Conservation (phyloP, 2,113 vertebrate species). For the Holacanthus passer region DNA sequence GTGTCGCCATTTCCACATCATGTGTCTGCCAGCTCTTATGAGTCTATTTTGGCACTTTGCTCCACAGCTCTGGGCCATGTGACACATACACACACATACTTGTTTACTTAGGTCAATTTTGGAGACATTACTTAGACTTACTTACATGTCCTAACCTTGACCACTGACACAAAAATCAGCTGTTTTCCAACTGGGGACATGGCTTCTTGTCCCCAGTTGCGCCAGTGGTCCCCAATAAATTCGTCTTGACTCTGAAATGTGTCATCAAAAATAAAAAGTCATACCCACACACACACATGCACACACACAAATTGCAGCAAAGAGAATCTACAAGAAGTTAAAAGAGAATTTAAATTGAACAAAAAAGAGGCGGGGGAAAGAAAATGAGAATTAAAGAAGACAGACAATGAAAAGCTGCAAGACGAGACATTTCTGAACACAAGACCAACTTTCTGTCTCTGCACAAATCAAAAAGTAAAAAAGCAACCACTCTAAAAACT, state of each 20-base stretch:
- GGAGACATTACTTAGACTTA: too few relatives aligned
- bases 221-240: too few relatives aligned
- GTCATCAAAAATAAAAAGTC: too few relatives aligned
- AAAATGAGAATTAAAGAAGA: background rate
- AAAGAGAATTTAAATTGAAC: background rate
- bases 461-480: background rate
- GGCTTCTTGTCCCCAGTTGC: too few relatives aligned
- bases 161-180: too few relatives aligned
- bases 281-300: slow-evolving; percentile 2
- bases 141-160: too few relatives aligned
- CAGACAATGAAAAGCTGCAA: background rate
- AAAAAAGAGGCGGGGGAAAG: background rate
- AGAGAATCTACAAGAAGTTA: background rate
- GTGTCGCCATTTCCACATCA: slow-evolving; percentile 28
- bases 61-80: slow-evolving; percentile 11
- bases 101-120: too few relatives aligned
- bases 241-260: too few relatives aligned
- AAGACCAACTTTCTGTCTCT: background rate
- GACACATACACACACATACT: slow-evolving; percentile 2
- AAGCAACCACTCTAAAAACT: background rate
- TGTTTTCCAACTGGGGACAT: too few relatives aligned
- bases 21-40: slow-evolving; percentile 26
- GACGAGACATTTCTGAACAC: background rate
- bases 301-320: background rate
- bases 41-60: slow-evolving; percentile 24